Evolutionary conservation across 2,888 invertebrate species (phyloP).

Genomic region (Emmelina monodactyla): DNA sequence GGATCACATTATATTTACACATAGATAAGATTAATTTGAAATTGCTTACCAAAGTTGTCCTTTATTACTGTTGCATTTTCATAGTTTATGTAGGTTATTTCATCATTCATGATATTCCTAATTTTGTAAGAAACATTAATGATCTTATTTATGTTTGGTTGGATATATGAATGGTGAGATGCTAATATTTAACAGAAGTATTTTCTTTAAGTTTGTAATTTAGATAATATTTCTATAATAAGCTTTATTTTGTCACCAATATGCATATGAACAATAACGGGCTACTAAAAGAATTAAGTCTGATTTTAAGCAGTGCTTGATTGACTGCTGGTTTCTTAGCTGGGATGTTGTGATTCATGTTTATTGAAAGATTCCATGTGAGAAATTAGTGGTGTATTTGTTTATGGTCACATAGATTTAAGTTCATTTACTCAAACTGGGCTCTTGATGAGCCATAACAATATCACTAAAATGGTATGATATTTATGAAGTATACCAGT

Average conservation of each 20-base stretch:
- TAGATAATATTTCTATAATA: constrained; percentile 23
- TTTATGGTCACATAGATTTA: constrained; percentile 35
- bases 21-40: background rate
- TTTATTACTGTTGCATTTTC: background rate
- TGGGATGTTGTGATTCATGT: no score
- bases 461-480: no score
- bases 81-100: background rate
- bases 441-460: no score
- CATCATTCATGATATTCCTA: background rate
- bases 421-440: constrained; percentile 17
- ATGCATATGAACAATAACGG: constrained; percentile 16
- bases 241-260: constrained; percentile 13
- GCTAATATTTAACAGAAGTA: constrained; percentile 39
- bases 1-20: background rate
- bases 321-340: background rate
- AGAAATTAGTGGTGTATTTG: constrained; percentile 23
- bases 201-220: constrained; percentile 33
- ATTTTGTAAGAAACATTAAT: background rate
- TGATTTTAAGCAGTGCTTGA: constrained; percentile 43
- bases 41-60: background rate
- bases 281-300: constrained; percentile 41
- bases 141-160: background rate
- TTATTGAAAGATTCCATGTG: background rate
- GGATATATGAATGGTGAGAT: background rate
- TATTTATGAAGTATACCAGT: no score